Evolutionary conservation across 2,797 vertebrate species (phyloP).

Genomic region (Cyclura pinguis): DNA sequence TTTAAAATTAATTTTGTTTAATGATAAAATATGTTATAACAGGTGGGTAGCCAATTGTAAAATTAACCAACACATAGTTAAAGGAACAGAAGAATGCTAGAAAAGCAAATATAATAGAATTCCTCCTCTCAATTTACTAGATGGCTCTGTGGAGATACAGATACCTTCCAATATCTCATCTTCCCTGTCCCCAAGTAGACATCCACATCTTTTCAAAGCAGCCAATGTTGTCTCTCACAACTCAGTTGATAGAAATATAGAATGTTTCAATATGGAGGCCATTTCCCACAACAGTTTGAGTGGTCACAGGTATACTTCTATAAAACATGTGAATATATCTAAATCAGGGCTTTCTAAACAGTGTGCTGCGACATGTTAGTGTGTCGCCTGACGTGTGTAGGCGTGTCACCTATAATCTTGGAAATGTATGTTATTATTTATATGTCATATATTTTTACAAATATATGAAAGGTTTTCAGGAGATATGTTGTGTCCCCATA

Average conservation of each 20-base stretch:
- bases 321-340: not conserved
- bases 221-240: not conserved
- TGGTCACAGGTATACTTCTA: not conserved
- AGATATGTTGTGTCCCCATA: not conserved
- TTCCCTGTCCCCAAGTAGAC: slow-evolving; percentile 32
- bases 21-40: slow-evolving; percentile 77
- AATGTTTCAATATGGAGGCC: not conserved
- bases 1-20: slow-evolving; percentile 80
- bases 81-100: slow-evolving; percentile 51
- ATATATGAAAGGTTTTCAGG: no score
- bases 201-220: not conserved
- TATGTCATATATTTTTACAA: no score
- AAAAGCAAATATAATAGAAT: slow-evolving; percentile 32
- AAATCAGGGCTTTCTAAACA: no score
- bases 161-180: slow-evolving; percentile 30
- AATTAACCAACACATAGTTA: slow-evolving; percentile 77
- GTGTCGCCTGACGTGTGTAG: no score
- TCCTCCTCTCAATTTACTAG: slow-evolving; percentile 35
- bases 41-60: slow-evolving; percentile 77
- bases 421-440: no score
- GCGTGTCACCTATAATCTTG: no score
- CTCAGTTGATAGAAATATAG: not conserved
- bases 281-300: not conserved
- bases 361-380: no score
- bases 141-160: slow-evolving; percentile 16